Evolutionary conservation across 2,797 vertebrate species (phyloP), one percentile per base, ranked within the genome.

Genomic region (Astyanax mexicanus): DNA sequence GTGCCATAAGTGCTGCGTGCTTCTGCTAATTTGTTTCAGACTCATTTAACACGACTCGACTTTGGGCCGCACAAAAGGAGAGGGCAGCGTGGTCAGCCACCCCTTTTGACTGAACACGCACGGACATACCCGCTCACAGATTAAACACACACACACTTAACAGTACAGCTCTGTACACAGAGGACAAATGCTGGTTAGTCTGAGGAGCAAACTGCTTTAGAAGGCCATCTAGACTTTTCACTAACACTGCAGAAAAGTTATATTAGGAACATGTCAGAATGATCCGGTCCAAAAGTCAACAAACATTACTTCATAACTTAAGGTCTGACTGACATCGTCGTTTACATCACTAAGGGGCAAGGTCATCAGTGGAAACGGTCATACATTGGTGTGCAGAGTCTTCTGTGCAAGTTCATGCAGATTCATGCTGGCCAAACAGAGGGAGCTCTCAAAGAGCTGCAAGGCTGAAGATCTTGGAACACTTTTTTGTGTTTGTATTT

Each of bases 11-110:
- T 91, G 89, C 90, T 84, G 83, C 80, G 80, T 82, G 82, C 79
- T 77, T 80, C 73, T 82, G 87, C 88, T 92, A 90, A 92, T 92
- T 90, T 90, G 90, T 91, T 92, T 92, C 91, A 90, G 89, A 87
- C 91, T 91, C 90, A 92, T 92, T 92, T 91, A 92, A 92, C 91
- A 88, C 72, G 85, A 81, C 72, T 74, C 78, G 77, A 83, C 81
- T 85, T 81, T 70, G 78, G 70, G 81, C 64, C 42, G 51, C 69
- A 80, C 81, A 83, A 81, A 80, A 81, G 74, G 27, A 77, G 75
- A 81, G 79, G 81, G 77, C 81, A 81, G 74, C 35, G 45, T 79
- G 83, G 61, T 79, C 81, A 82, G 76, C 75, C 69, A 71, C 72
- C 64, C 72, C 57, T 44, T 74, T 60, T 70, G 81, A 75, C 69